Percentiles rank a stretch among this genome's conserved stretches.
phyloP scores from a whole-genome alignment of 2,888 invertebrate genomes.

The Leptopilina drosophilae region DNA sequence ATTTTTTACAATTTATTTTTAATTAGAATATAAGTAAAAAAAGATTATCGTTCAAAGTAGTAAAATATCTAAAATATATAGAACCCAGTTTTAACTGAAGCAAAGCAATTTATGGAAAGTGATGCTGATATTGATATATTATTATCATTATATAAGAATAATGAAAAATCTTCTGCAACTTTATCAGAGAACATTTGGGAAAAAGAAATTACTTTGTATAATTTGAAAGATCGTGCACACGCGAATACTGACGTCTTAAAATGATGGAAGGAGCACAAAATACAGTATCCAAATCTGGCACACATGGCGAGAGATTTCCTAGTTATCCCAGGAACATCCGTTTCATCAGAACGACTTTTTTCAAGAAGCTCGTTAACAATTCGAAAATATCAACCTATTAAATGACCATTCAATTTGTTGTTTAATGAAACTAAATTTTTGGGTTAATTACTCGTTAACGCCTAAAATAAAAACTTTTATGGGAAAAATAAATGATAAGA shows the following conservation, averaged over 20 bases:
- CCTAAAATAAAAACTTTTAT: too few species aligned
- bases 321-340: too few species aligned
- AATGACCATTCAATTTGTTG: too few species aligned
- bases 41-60: too few species aligned
- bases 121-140: not conserved
- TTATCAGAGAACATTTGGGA: not conserved
- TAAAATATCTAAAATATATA: not conserved
- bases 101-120: not conserved
- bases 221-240: not conserved
- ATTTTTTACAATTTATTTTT: too few species aligned
- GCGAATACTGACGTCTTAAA: not conserved
- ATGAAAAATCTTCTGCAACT: not conserved
- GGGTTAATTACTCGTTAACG: too few species aligned
- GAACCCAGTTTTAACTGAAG: not conserved
- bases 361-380: too few species aligned
- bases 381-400: too few species aligned
- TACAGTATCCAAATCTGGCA: not conserved
- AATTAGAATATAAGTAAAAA: too few species aligned
- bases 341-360: too few species aligned
- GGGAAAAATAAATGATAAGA: too few species aligned
- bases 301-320: constrained; percentile 9
- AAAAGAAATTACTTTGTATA: constrained; percentile 10
- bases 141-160: not conserved
- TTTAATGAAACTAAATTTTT: too few species aligned
- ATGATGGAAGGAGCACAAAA: constrained; percentile 28